Evolutionary conservation across 1,140 invertebrate species (phyloP).

Genomic region (Drosophila gunungcola): DNA sequence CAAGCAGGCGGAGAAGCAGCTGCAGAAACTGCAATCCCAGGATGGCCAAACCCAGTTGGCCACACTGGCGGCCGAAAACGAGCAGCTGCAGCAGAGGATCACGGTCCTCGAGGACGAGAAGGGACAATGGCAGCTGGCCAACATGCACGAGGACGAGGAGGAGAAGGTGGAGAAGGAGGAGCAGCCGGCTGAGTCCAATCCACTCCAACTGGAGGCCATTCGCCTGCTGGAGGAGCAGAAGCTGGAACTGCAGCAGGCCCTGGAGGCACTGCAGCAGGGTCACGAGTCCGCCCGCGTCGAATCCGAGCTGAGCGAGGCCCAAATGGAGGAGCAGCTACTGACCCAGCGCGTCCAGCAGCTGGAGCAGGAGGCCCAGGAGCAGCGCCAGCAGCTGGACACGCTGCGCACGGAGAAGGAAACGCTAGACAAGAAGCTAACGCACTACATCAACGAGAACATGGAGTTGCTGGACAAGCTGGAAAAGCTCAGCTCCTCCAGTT

Average conservation of each 20-base stretch:
- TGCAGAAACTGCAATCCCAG: conserved; percentile 90
- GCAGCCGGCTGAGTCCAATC: neutral
- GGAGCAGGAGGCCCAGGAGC: conserved; percentile 87
- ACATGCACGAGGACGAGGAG: conserved; percentile 50
- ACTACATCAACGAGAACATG: conserved; percentile 89
- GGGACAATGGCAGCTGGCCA: conserved; percentile 91
- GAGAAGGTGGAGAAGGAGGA: neutral
- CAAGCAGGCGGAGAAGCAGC: conserved; percentile 93
- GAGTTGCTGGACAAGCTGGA: conserved; percentile 88
- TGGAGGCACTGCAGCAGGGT: conserved; percentile 57
- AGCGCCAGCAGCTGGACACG: conserved; percentile 81
- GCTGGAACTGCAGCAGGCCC: conserved; percentile 59
- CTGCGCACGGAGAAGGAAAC: conserved; percentile 86
- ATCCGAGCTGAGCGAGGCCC: conserved; percentile 88
- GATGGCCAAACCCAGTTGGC: conserved; percentile 89
- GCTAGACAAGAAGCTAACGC: conserved; percentile 86
- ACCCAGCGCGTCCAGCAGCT: conserved; percentile 63
- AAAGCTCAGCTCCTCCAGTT: conserved; percentile 88
- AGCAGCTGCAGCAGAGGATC: conserved; percentile 90
- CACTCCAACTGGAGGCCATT: conserved; percentile 61
- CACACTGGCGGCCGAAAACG: conserved; percentile 86
- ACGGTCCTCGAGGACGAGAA: conserved; percentile 95
- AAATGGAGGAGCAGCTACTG: conserved; percentile 88
- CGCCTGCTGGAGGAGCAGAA: conserved; percentile 78
- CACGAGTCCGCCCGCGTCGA: conserved; percentile 85